These are phyloP conservation scores for Ceyx margarethae DNA, from an alignment of 2,113 vertebrate species.

Conservation along the genomic window DNA sequence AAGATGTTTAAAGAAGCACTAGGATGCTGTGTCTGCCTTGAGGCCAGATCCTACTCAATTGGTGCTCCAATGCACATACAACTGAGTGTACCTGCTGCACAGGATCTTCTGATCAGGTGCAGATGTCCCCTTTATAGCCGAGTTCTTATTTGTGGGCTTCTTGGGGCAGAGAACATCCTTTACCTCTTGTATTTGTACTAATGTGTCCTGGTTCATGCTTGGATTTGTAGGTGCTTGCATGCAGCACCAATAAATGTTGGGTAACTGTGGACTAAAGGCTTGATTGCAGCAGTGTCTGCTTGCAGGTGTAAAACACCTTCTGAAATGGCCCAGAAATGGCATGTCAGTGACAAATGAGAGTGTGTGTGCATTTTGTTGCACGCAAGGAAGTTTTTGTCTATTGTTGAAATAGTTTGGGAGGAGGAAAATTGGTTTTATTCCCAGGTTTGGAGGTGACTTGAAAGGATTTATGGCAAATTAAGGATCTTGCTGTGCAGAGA, in stretches of 20 bases:
- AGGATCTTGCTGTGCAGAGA: neutral
- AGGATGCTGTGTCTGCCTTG: neutral
- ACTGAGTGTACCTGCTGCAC: neutral
- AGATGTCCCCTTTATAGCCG: neutral
- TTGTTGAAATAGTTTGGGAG: neutral
- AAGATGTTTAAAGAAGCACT: neutral
- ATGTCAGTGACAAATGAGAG: neutral
- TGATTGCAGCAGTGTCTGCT: neutral
- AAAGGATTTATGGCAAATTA: conserved; percentile 38
- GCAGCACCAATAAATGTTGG: neutral
- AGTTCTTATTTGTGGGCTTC: neutral
- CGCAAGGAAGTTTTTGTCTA: neutral
- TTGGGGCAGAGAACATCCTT: neutral
- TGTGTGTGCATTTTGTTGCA: neutral
- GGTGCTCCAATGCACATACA: neutral
- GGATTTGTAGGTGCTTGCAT: neutral
- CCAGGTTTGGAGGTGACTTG: conserved; percentile 34
- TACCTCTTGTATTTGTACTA: neutral
- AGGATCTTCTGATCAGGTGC: neutral
- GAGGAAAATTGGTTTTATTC: neutral
- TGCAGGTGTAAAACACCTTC: neutral
- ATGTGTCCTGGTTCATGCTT: neutral
- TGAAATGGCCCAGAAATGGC: neutral
- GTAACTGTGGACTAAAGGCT: neutral
- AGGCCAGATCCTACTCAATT: neutral